phyloP scores from a whole-genome alignment of 2,797 vertebrate genomes.

The Ctenopoma kingsleyae region DNA sequence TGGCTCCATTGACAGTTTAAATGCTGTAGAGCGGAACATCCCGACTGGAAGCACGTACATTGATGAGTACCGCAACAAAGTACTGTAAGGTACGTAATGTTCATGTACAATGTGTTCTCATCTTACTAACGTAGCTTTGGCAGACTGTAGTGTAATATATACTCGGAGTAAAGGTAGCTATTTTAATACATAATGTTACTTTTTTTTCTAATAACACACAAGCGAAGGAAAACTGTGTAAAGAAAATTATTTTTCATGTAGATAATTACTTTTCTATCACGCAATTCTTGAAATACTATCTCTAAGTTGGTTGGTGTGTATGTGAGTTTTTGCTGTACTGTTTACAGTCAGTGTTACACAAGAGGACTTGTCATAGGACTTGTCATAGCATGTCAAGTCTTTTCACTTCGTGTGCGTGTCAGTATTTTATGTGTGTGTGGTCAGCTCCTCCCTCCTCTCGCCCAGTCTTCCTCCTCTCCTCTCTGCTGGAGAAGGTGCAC shows the following conservation, averaged over 20 bases:
- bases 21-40: slow-evolving; percentile 7
- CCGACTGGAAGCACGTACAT: slow-evolving; percentile 26
- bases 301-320: background rate
- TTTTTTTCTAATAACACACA: slow-evolving; percentile 12
- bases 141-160: background rate
- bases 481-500: background rate
- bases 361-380: background rate
- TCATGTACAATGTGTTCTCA: slow-evolving; percentile 31
- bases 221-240: background rate
- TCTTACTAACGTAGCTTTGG: slow-evolving; percentile 1
- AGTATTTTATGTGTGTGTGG: slow-evolving; percentile 12
- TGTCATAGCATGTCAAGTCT: slow-evolving; percentile 23
- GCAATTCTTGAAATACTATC: background rate
- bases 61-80: slow-evolving; percentile 40
- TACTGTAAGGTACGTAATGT: slow-evolving; percentile 76
- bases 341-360: background rate
- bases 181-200: slow-evolving; percentile 8
- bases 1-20: background rate
- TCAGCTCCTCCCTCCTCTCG: slow-evolving; percentile 37
- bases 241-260: slow-evolving; percentile 4
- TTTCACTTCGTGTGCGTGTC: slow-evolving; percentile 26
- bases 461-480: slow-evolving; percentile 21
- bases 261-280: background rate
- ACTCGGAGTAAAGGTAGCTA: background rate
- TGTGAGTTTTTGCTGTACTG: background rate